Conservation (phyloP, 2,797 vertebrate genomes). For the Pipistrellus kuhlii region DNA sequence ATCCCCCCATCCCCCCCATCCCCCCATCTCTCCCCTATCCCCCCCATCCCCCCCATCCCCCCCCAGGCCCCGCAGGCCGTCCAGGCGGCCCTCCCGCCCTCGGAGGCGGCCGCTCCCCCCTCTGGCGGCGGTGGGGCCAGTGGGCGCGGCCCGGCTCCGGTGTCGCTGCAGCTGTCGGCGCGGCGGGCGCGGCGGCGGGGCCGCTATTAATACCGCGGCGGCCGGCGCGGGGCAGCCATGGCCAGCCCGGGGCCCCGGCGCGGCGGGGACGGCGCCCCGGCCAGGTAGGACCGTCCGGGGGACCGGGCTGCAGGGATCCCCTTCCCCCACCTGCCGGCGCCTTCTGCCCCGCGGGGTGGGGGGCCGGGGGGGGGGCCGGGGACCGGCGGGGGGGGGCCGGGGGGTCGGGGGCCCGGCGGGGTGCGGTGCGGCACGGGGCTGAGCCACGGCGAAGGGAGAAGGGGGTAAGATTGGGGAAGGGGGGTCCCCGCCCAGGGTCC, state of each 20-base stretch:
- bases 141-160: slow-evolving; percentile 83
- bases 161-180: slow-evolving; percentile 84
- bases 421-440: neutral
- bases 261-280: slow-evolving; percentile 72
- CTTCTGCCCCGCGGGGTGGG: neutral
- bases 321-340: neutral
- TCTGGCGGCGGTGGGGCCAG: slow-evolving; percentile 55
- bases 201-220: slow-evolving; percentile 81
- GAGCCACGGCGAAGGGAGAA: slow-evolving; percentile 33
- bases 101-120: slow-evolving; percentile 39
- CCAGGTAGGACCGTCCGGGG: slow-evolving; percentile 77
- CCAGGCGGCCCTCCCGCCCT: slow-evolving; percentile 64
- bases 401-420: neutral
- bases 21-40: no score
- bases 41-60: no score
- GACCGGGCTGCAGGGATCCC: neutral
- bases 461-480: neutral
- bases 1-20: no score
- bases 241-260: slow-evolving; percentile 73
- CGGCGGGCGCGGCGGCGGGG: slow-evolving; percentile 73
- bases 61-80: neutral
- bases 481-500: neutral
- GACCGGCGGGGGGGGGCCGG: neutral
- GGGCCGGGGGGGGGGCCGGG: neutral
- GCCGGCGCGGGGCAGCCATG: slow-evolving; percentile 77